Percentiles rank a stretch among this genome's conserved stretches.
These are phyloP conservation scores for Sander lucioperca DNA, from an alignment of 2,113 vertebrate species.

Conservation along the genomic window DNA sequence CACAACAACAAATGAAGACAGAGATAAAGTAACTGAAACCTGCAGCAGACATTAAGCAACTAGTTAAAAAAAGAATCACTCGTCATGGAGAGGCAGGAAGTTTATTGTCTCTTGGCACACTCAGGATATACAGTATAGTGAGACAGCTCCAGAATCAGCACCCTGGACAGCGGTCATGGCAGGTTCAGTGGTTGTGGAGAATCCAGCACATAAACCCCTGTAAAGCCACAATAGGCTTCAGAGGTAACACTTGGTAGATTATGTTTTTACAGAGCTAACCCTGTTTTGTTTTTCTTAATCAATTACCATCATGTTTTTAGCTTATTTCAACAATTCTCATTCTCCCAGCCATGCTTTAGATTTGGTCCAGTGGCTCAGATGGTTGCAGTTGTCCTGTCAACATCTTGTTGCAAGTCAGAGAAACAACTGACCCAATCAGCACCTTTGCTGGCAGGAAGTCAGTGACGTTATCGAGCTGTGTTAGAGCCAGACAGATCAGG, in stretches of 20 bases:
- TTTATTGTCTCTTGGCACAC: background rate
- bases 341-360: background rate
- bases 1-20: background rate
- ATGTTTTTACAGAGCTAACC: background rate
- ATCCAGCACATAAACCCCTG: background rate
- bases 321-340: background rate
- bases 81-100: background rate
- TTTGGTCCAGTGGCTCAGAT: constrained; percentile 26
- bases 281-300: background rate
- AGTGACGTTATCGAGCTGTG: background rate
- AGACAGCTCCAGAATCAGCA: constrained; percentile 5
- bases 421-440: constrained; percentile 7
- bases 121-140: background rate
- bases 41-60: background rate
- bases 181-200: background rate
- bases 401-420: background rate
- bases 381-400: constrained; percentile 11
- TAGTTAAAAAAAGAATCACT: background rate
- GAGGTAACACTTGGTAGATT: background rate
- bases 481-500: constrained; percentile 3
- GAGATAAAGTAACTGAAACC: background rate
- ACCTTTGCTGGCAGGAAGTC: constrained; percentile 17
- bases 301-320: background rate
- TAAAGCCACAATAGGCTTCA: background rate
- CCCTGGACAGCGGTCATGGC: background rate